phyloP scores from a whole-genome alignment of 2,888 invertebrate species.

The Epirrhoe tristata region DNA sequence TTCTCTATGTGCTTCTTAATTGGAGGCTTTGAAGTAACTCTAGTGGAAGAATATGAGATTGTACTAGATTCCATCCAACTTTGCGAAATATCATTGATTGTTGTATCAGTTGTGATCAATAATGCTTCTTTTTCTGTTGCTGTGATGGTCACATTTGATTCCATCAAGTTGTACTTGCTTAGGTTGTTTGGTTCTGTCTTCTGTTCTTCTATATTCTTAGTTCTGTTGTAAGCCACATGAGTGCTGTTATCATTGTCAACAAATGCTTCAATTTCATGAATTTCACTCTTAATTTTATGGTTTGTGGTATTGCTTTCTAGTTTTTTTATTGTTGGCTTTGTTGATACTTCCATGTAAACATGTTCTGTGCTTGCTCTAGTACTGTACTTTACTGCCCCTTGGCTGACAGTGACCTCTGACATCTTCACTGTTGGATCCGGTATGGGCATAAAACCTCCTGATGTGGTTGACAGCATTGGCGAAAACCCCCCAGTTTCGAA shows the following conservation, averaged over 20 bases:
- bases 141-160: conserved; percentile 75
- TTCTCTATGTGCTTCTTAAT: conserved; percentile 68
- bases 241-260: conserved; percentile 74
- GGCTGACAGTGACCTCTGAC: conserved; percentile 53
- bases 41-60: conserved; percentile 57
- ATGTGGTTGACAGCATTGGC: conserved; percentile 89
- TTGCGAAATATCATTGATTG: conserved; percentile 72
- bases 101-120: conserved; percentile 77
- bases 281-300: conserved; percentile 75
- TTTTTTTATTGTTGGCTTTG: conserved; percentile 58
- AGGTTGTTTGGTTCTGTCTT: conserved; percentile 69
- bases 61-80: conserved; percentile 75
- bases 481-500: conserved; percentile 92
- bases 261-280: conserved; percentile 76
- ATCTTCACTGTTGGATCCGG: conserved; percentile 69
- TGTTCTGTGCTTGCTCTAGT: conserved; percentile 58
- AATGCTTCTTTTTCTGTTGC: conserved; percentile 76
- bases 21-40: conserved; percentile 63
- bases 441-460: conserved; percentile 90
- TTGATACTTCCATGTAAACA: conserved; percentile 54
- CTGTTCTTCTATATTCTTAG: conserved; percentile 76
- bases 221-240: conserved; percentile 74
- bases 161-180: conserved; percentile 77
- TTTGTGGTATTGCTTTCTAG: conserved; percentile 67
- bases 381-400: conserved; percentile 52